phyloP scores from a whole-genome alignment of 2,888 invertebrate genomes.

The Eubasilissa splendida region DNA sequence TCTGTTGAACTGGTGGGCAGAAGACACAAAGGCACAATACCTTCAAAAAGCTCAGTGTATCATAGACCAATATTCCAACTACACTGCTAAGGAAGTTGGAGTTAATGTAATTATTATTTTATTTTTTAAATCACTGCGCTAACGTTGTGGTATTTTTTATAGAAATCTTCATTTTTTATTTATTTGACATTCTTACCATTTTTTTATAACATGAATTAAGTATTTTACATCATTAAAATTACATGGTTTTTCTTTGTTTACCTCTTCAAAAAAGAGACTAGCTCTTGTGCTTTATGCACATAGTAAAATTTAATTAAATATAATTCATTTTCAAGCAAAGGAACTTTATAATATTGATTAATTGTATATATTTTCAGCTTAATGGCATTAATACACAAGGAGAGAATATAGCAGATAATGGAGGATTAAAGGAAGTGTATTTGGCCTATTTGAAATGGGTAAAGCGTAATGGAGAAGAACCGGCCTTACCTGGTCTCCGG shows the following conservation, averaged over 20 bases:
- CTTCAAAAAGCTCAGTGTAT: constrained; percentile 70
- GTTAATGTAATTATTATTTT: constrained; percentile 70
- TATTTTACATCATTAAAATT: no score
- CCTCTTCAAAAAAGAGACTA: no score
- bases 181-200: no score
- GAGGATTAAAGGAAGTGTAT: constrained; percentile 81
- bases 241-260: no score
- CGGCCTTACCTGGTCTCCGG: constrained; percentile 70
- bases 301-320: no score
- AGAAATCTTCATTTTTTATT: no score
- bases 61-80: constrained; percentile 71
- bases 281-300: no score
- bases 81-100: constrained; percentile 65
- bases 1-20: constrained; percentile 82
- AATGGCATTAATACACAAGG: constrained; percentile 82
- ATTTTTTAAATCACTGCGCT: no score
- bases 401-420: constrained; percentile 85
- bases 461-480: constrained; percentile 67
- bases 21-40: constrained; percentile 77
- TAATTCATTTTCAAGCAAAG: no score
- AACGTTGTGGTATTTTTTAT: no score
- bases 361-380: constrained; percentile 67
- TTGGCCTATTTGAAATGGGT: constrained; percentile 75
- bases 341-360: no score
- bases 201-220: no score